Base-by-base conservation (phyloP, 2,797 vertebrate species). In the Erpetoichthys calabaricus region DNA sequence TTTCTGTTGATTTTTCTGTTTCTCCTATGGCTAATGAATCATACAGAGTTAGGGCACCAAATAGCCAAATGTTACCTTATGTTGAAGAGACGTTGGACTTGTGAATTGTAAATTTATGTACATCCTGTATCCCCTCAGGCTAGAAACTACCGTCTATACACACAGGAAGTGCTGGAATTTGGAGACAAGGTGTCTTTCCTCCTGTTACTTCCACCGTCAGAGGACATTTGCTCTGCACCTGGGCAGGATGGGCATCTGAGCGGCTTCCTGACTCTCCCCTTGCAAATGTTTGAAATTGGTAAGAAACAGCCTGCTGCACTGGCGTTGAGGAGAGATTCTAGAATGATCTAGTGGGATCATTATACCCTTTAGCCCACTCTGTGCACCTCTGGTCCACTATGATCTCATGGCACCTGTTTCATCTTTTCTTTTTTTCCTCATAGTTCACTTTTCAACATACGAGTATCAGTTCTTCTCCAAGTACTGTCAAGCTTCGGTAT, bases 271-370 rank as follows among this genome's bases (percentile, higher is more conserved):
- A 82, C 81, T 8, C 69, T 87, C 72, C 85, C 85, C 1, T 72
- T 87, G 67, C 83, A 86, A 74, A 79, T 81, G 64, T 86, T 86
- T 68, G 85, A 87, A 68, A 71, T 86, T 53, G 79, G 85, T 87
- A 57, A 55, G 69, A 56, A 25, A 45, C 63, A 44, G 8, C 25
- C n/a, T 41, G 8, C 25, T 25, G 8, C 7, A 50, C 45, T 51
- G 44, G 6, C 47, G n/a, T n/a, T 50, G 8, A 50, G 7, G 8
- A 7, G 47, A 50, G 7, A 7, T 50, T 50, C 7, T 50, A 7
- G 7, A 7, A 7, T 50, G 47, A 7, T 50, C 47, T 7, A 47
- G 7, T 7, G 47, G 8, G 50, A 50, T n/a, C 47, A 50, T 50
- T n/a, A 50, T n/a, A 7, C 7, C 47, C 7, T n/a, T 50, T 50